A percentile compares a stretch with the other conserved stretches of the same genome.
phyloP scores from a whole-genome alignment of 2,888 invertebrate genomes.

The Trypoxylon attenuatum region DNA sequence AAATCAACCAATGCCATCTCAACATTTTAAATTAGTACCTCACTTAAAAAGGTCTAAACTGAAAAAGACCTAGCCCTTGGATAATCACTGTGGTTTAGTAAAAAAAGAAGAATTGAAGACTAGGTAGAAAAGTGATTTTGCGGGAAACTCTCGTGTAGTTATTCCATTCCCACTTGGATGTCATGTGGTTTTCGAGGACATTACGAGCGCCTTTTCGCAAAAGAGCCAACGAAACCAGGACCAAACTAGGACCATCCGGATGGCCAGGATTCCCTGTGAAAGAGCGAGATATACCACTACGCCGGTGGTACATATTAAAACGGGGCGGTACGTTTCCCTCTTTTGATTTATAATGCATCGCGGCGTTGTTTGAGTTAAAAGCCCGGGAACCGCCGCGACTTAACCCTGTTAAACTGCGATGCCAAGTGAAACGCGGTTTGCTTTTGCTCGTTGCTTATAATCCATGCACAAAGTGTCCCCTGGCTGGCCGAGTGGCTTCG shows the following conservation, averaged over 20 bases:
- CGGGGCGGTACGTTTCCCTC: slow-evolving; percentile 68
- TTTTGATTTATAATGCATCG: slow-evolving; percentile 73
- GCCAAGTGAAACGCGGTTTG: slow-evolving; percentile 73
- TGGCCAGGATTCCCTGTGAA: slow-evolving; percentile 1
- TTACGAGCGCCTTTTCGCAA: too few relatives aligned
- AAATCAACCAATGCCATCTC: too few relatives aligned
- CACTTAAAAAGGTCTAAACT: too few relatives aligned
- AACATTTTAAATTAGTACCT: too few relatives aligned
- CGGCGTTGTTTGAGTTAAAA: slow-evolving; percentile 73
- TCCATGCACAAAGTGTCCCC: slow-evolving; percentile 71
- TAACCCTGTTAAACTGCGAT: slow-evolving; percentile 74
- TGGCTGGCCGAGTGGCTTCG: not conserved
- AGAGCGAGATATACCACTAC: not conserved
- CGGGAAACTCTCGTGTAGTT: too few relatives aligned
- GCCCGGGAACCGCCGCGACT: slow-evolving; percentile 72
- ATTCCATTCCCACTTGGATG: too few relatives aligned
- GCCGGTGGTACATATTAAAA: slow-evolving; percentile 73
- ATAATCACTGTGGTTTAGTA: too few relatives aligned
- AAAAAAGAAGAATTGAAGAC: too few relatives aligned
- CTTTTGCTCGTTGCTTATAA: slow-evolving; percentile 71
- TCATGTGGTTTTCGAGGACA: slow-evolving; percentile 48
- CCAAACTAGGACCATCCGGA: slow-evolving; percentile 1
- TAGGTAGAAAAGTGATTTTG: too few relatives aligned
- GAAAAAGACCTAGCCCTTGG: too few relatives aligned
- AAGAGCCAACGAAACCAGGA: slow-evolving; percentile 24